These are phyloP conservation scores for Drosophila infuscata DNA, from an alignment of 2,888 invertebrate species.

Conservation along the genomic window DNA sequence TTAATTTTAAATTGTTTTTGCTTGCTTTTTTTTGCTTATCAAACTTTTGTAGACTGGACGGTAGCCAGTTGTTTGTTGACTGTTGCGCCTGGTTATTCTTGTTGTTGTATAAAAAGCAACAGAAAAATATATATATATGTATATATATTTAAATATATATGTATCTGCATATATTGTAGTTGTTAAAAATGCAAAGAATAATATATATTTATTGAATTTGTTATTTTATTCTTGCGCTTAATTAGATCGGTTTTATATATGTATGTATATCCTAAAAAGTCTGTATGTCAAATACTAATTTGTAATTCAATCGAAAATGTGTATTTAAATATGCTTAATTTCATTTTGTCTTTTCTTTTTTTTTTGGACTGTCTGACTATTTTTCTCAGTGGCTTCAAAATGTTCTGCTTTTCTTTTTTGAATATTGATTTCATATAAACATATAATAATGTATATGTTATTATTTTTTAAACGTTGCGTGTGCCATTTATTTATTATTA, in stretches of 20 bases:
- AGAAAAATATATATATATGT: constrained; percentile 60
- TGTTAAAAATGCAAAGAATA: constrained; percentile 74
- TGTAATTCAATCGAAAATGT: constrained; percentile 56
- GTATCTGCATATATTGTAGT: constrained; percentile 29
- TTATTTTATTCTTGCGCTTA: constrained; percentile 43
- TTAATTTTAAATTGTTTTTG: constrained; percentile 38
- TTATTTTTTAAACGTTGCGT: constrained; percentile 20
- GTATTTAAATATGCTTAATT: constrained; percentile 33
- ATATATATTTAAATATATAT: constrained; percentile 15
- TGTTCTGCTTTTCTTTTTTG: constrained; percentile 18
- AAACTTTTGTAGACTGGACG: constrained; percentile 81
- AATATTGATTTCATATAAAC: constrained; percentile 22
- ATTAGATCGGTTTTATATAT: constrained; percentile 61
- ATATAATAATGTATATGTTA: constrained; percentile 18
- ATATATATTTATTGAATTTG: constrained; percentile 42
- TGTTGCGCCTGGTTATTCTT: constrained; percentile 61
- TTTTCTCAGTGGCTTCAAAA: constrained; percentile 57
- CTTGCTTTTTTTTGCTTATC: constrained; percentile 47
- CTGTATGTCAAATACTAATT: constrained; percentile 62
- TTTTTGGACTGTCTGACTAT: constrained; percentile 62
- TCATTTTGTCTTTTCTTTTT: constrained; percentile 19
- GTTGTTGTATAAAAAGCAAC: constrained; percentile 76
- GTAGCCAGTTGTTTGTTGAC: constrained; percentile 76
- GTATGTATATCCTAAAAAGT: constrained; percentile 66
- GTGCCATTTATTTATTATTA: constrained; percentile 42